Conservation (phyloP, 2,797 vertebrate species). For the Salmo trutta region DNA sequence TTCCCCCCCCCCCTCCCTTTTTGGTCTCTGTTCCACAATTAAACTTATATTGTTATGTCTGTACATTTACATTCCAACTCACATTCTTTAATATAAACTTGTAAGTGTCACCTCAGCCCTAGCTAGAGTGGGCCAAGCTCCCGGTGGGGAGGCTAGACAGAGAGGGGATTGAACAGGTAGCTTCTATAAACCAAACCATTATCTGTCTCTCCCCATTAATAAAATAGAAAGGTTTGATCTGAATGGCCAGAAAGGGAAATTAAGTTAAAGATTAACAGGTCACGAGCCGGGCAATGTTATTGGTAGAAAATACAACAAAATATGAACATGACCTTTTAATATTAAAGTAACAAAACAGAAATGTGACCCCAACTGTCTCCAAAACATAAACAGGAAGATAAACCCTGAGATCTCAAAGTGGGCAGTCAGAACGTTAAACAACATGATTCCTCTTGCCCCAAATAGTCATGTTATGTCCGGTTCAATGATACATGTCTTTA, state of each 20-base stretch:
- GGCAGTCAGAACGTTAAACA: slow-evolving; percentile 28
- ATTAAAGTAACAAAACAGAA: slow-evolving; percentile 17
- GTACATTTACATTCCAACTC: background rate
- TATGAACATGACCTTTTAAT: slow-evolving; percentile 4
- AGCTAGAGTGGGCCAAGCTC: background rate
- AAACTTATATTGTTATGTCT: background rate
- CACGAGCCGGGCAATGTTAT: background rate
- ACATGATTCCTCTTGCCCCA: slow-evolving; percentile 4
- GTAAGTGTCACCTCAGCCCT: background rate
- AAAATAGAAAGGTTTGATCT: slow-evolving; percentile 15
- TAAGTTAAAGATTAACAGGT: slow-evolving; percentile 16
- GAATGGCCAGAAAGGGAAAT: slow-evolving; percentile 13
- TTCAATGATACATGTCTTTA: background rate
- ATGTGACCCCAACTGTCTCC: slow-evolving; percentile 17
- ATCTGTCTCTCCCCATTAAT: background rate
- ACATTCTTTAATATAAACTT: background rate
- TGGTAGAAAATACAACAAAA: slow-evolving; percentile 12
- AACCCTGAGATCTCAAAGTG: background rate
- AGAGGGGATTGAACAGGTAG: slow-evolving; percentile 38
- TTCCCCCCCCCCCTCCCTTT: background rate
- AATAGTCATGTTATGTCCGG: background rate
- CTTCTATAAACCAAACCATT: slow-evolving; percentile 31
- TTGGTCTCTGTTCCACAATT: background rate
- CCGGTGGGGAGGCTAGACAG: background rate
- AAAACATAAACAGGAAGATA: slow-evolving; percentile 18